These are phyloP conservation scores for Coleophora deauratella DNA, from an alignment of 2,888 invertebrate species.

Conservation along the genomic window DNA sequence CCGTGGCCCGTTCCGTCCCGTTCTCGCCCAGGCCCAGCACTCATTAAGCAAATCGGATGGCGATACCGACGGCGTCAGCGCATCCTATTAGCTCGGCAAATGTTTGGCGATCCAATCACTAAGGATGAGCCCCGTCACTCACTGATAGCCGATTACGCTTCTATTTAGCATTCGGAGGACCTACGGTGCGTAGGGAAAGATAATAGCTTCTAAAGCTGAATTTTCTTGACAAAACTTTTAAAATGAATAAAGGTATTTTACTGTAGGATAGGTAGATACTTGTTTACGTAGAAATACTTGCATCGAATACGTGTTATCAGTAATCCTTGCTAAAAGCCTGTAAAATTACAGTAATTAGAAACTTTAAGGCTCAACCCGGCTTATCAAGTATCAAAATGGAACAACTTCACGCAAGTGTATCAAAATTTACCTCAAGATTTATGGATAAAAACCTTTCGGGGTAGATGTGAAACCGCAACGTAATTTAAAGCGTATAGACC, in stretches of 20 bases:
- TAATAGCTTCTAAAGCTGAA: neutral
- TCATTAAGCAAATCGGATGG: constrained; percentile 67
- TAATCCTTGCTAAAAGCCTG: too few relatives aligned
- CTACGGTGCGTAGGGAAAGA: neutral
- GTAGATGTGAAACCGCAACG: constrained; percentile 59
- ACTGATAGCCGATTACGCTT: constrained; percentile 21
- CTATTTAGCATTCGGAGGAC: constrained; percentile 7
- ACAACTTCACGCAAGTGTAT: constrained; percentile 63
- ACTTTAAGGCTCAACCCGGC: constrained; percentile 22
- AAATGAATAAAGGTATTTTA: too few relatives aligned
- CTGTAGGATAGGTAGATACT: too few relatives aligned
- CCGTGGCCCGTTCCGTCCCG: too few relatives aligned
- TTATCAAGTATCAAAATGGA: constrained; percentile 41
- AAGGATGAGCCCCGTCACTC: constrained; percentile 35
- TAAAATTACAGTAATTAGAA: too few relatives aligned
- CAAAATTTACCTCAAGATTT: constrained; percentile 68
- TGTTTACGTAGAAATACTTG: too few relatives aligned
- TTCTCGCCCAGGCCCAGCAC: constrained; percentile 38
- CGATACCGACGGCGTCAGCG: constrained; percentile 51
- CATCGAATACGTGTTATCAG: too few relatives aligned
- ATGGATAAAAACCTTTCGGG: constrained; percentile 72
- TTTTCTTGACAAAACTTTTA: too few relatives aligned
- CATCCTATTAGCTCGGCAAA: constrained; percentile 65
- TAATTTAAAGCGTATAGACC: constrained; percentile 65
- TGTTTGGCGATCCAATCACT: constrained; percentile 59